Conservation (phyloP, 64 coral and sea anemone genomes). For the Exaiptasia diaphana region DNA sequence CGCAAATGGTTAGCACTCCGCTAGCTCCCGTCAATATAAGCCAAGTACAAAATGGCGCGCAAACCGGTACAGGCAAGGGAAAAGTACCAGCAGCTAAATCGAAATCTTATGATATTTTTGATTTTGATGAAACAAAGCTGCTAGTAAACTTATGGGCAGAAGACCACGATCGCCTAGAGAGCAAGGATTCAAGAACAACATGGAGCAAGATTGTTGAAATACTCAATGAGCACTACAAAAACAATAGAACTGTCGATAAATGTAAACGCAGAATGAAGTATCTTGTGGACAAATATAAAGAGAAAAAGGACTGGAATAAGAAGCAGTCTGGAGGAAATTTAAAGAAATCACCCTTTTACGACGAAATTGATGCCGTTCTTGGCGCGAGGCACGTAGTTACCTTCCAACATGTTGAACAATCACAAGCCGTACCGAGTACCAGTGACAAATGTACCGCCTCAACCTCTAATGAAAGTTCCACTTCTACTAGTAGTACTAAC, state of each 20-base stretch:
- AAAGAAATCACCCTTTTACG: conserved; percentile 19
- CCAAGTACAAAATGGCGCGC: background rate
- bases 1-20: background rate
- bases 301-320: conserved; percentile 25
- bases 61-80: background rate
- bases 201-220: background rate
- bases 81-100: background rate
- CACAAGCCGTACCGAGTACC: background rate
- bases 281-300: conserved; percentile 15
- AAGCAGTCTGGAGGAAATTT: conserved; percentile 28
- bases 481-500: no score
- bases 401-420: background rate
- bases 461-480: background rate
- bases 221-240: background rate
- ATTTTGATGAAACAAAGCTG: background rate
- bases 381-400: conserved; percentile 2
- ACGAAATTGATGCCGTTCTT: conserved; percentile 6
- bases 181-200: background rate
- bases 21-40: background rate
- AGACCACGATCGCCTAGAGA: conserved; percentile 4
- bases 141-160: conserved; percentile 35
- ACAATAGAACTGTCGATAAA: conserved; percentile 14
- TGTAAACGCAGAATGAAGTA: conserved; percentile 26
- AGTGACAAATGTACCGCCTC: background rate
- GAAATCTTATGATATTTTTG: conserved; percentile 3